Conservation (phyloP, 2,888 invertebrate species). For the Endomychus coccineus region DNA sequence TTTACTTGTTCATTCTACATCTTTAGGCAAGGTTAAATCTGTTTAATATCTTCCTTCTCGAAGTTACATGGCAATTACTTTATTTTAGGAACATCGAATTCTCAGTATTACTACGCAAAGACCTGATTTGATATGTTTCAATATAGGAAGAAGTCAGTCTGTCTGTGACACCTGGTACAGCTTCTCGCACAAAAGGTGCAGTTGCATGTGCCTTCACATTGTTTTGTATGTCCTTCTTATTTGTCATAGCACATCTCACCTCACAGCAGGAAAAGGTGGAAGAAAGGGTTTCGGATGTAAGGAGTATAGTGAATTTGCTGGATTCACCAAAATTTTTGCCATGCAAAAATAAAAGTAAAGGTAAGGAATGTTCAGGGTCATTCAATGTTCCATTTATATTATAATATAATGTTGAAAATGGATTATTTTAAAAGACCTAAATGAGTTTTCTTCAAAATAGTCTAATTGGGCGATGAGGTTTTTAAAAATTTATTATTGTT, state of each 20-base stretch:
- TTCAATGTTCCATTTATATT: too few species aligned
- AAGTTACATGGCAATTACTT: constrained; percentile 30
- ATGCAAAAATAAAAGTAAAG: constrained; percentile 66
- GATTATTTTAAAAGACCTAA: too few species aligned
- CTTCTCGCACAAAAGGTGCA: constrained; percentile 91
- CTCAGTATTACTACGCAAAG: constrained; percentile 79
- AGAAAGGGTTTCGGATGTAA: constrained; percentile 78
- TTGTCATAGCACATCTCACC: constrained; percentile 92
- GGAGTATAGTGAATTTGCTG: constrained; percentile 72
- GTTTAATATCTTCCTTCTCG: constrained; percentile 64
- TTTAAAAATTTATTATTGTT: too few species aligned
- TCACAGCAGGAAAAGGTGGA: constrained; percentile 86
- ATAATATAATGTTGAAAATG: too few species aligned
- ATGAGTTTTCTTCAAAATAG: too few species aligned
- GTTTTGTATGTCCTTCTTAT: constrained; percentile 92
- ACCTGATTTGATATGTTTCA: constrained; percentile 94
- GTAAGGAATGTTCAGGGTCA: too few species aligned
- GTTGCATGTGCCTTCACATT: constrained; percentile 86
- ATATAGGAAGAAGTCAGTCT: constrained; percentile 81
- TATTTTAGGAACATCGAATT: constrained; percentile 74
- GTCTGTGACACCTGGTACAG: constrained; percentile 83
- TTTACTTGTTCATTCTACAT: constrained; percentile 78
- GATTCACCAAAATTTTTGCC: constrained; percentile 78
- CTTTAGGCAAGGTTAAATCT: constrained; percentile 53
- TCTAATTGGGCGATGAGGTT: too few species aligned